A percentile compares a stretch with the other conserved stretches of the same genome.
These are phyloP conservation scores for Ornithorhynchus anatinus DNA, from an alignment of 2,113 vertebrate species.

Conservation along the genomic window DNA sequence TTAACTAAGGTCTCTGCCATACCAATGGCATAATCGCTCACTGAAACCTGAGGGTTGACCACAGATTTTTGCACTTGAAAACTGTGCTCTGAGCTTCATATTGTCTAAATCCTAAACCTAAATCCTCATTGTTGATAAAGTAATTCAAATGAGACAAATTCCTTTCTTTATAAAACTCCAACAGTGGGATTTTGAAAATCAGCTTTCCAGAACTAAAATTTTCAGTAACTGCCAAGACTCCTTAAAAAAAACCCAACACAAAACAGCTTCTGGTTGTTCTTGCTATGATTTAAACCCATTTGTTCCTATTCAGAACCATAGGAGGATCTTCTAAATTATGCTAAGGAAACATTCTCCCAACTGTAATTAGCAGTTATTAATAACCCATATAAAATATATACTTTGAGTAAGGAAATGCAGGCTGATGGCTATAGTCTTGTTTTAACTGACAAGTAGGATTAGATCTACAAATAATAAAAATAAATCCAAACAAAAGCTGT, in stretches of 20 bases:
- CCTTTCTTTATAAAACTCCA: neutral
- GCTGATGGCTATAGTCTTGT: neutral
- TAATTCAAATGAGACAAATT: neutral
- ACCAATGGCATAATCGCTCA: too few relatives aligned
- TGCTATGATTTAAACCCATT: neutral
- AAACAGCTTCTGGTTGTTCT: too few relatives aligned
- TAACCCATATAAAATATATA: neutral
- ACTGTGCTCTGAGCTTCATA: too few relatives aligned
- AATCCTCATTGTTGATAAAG: too few relatives aligned
- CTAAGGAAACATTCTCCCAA: neutral
- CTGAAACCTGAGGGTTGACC: too few relatives aligned
- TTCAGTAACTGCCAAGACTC: accelerated
- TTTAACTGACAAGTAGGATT: too few relatives aligned
- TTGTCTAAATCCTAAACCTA: too few relatives aligned
- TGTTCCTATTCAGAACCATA: neutral
- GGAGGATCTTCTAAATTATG: neutral
- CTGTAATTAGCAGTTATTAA: neutral
- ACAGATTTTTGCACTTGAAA: too few relatives aligned
- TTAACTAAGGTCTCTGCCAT: too few relatives aligned
- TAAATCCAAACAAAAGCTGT: neutral
- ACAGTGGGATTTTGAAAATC: too few relatives aligned
- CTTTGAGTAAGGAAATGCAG: neutral
- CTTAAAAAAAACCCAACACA: too few relatives aligned
- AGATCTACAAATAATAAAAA: too few relatives aligned
- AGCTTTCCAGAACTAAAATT: neutral